Conservation (phyloP, 2,797 vertebrate genomes). For the Acanthis flammea region DNA sequence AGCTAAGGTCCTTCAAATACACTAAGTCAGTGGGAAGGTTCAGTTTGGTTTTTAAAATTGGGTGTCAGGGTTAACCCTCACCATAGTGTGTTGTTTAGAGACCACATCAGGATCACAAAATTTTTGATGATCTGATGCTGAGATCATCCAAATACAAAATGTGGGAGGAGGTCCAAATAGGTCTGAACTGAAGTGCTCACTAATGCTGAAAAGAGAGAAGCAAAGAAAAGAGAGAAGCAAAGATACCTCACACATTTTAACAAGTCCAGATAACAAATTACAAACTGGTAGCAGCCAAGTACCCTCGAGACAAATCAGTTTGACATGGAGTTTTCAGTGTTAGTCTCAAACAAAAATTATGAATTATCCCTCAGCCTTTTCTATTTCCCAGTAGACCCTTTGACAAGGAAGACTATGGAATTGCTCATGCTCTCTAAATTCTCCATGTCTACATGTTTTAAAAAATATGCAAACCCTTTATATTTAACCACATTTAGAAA, state of each 20-base stretch:
- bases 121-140: not conserved
- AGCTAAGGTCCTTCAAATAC: not conserved
- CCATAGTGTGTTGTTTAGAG: rapidly evolving
- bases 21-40: not conserved
- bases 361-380: not conserved
- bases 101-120: not conserved
- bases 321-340: not conserved
- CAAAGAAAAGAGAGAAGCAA: not conserved
- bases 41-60: not conserved
- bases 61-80: not conserved
- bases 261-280: not conserved
- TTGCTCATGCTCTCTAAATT: not conserved
- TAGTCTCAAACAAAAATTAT: not conserved
- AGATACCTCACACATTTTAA: not conserved
- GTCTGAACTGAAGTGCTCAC: not conserved
- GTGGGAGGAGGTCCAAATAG: too few relatives aligned
- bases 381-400: not conserved
- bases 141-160: not conserved
- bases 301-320: not conserved
- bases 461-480: not conserved
- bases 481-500: not conserved
- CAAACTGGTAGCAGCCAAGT: not conserved
- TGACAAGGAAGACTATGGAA: not conserved
- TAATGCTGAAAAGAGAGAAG: not conserved
- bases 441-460: not conserved